Percentiles rank a stretch among this genome's conserved stretches.
These are phyloP conservation scores for Noctua janthe DNA, from an alignment of 2,888 invertebrate genomes.

Conservation along the genomic window DNA sequence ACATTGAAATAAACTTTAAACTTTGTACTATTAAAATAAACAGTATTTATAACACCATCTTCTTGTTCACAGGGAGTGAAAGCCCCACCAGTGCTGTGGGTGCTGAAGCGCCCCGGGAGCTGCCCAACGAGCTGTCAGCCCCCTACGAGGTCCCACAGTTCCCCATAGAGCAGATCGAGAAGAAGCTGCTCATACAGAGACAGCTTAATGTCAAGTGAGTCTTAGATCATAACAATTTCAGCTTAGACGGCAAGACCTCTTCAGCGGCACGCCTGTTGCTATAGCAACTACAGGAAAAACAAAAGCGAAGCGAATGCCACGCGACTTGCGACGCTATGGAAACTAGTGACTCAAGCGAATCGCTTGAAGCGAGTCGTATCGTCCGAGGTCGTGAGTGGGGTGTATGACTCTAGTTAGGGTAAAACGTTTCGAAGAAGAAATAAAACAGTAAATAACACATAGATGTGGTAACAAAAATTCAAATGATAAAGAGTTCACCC, in stretches of 20 bases:
- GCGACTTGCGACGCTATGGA: not conserved
- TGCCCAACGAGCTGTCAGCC: slow-evolving; percentile 97
- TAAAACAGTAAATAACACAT: not conserved
- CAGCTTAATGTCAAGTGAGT: slow-evolving; percentile 97
- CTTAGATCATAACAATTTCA: not conserved
- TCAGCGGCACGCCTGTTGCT: not conserved
- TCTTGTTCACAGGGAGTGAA: slow-evolving; percentile 92
- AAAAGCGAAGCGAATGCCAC: not conserved
- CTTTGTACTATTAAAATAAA: not conserved
- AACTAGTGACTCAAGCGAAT: not conserved
- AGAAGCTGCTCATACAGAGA: slow-evolving; percentile 96
- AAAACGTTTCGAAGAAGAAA: not conserved
- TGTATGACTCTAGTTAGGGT: not conserved
- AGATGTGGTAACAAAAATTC: not conserved
- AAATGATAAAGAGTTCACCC: not conserved
- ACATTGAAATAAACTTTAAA: not conserved
- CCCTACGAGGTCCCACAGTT: slow-evolving; percentile 99
- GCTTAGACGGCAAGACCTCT: not conserved
- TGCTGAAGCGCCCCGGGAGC: slow-evolving; percentile 90
- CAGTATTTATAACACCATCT: not conserved
- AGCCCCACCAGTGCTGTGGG: slow-evolving; percentile 92
- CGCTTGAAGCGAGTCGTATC: not conserved
- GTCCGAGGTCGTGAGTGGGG: not conserved
- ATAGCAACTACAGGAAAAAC: not conserved
- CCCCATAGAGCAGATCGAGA: slow-evolving; percentile 99